These are phyloP conservation scores for Palloptera scutellata DNA, from an alignment of 2,888 invertebrate species.

Conservation along the genomic window DNA sequence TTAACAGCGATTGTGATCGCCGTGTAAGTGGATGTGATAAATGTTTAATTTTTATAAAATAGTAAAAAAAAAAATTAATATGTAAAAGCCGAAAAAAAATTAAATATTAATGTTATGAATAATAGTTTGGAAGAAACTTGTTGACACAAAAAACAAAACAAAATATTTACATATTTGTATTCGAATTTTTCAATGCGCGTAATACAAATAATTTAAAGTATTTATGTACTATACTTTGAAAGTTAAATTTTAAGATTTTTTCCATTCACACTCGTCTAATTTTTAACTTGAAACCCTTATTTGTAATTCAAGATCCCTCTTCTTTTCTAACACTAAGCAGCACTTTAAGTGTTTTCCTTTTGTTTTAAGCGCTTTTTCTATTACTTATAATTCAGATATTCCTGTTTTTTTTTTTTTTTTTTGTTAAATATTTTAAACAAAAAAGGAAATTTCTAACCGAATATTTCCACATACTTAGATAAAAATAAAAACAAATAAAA, in stretches of 20 bases:
- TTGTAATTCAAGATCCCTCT: neutral
- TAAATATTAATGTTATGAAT: neutral
- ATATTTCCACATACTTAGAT: neutral
- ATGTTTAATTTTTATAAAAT: slow-evolving; percentile 53
- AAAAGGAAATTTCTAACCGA: too few species aligned
- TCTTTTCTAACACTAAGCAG: slow-evolving; percentile 2
- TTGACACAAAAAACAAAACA: too few species aligned
- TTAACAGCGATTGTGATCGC: slow-evolving; percentile 51
- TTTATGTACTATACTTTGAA: neutral
- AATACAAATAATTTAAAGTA: neutral
- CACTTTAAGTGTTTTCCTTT: neutral
- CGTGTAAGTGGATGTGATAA: slow-evolving; percentile 63
- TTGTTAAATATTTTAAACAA: neutral
- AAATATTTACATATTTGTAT: neutral
- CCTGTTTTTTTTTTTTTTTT: slow-evolving; percentile 3
- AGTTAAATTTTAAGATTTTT: neutral
- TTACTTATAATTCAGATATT: neutral
- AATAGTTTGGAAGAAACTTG: neutral
- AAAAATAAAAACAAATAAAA: neutral
- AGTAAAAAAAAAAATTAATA: slow-evolving; percentile 32
- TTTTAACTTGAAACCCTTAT: slow-evolving; percentile 14
- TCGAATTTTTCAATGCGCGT: neutral
- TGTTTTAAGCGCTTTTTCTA: neutral
- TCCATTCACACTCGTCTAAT: neutral
- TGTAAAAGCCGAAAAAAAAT: neutral